Evolutionary conservation across 1,140 invertebrate genomes (phyloP).

Genomic region (Pectinophora gossypiella): DNA sequence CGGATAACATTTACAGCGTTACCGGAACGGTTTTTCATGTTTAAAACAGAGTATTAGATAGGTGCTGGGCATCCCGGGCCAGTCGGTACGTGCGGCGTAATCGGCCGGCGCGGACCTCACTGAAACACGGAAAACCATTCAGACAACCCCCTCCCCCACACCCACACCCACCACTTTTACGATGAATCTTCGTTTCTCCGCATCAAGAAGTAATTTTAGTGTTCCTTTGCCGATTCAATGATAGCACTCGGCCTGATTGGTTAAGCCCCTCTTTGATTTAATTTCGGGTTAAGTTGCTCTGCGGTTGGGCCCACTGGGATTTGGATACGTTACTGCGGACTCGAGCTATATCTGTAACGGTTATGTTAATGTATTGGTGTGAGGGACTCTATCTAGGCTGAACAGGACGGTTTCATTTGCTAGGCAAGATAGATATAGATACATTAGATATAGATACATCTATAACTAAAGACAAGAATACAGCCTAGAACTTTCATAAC

Average conservation of each 20-base stretch:
- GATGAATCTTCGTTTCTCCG: slow-evolving; percentile 75
- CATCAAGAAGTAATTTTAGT: slow-evolving; percentile 75
- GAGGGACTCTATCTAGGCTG: slow-evolving; percentile 4
- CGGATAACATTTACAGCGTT: slow-evolving; percentile 55
- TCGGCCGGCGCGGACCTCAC: slow-evolving; percentile 58
- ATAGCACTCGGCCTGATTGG: slow-evolving; percentile 73
- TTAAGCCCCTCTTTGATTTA: slow-evolving; percentile 74
- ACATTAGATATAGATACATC: too few species aligned
- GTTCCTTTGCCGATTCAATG: slow-evolving; percentile 74
- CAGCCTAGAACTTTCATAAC: too few species aligned
- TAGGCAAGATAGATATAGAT: too few species aligned
- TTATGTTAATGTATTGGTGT: slow-evolving; percentile 25
- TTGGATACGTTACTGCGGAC: slow-evolving; percentile 29
- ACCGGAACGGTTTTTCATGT: slow-evolving; percentile 70
- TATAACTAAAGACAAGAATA: too few species aligned
- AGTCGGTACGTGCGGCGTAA: slow-evolving; percentile 60
- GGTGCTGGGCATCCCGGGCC: slow-evolving; percentile 42
- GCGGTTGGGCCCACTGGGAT: slow-evolving; percentile 52
- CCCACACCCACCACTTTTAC: slow-evolving; percentile 66
- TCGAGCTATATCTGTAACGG: slow-evolving; percentile 17
- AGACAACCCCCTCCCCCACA: slow-evolving; percentile 37
- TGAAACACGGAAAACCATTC: slow-evolving; percentile 73
- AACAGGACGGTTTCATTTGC: too few species aligned
- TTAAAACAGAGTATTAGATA: slow-evolving; percentile 67
- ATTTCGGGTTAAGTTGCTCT: slow-evolving; percentile 70